These are phyloP conservation scores for Lasioglossum baleicum DNA, from an alignment of 1,140 invertebrate species.

Conservation along the genomic window DNA sequence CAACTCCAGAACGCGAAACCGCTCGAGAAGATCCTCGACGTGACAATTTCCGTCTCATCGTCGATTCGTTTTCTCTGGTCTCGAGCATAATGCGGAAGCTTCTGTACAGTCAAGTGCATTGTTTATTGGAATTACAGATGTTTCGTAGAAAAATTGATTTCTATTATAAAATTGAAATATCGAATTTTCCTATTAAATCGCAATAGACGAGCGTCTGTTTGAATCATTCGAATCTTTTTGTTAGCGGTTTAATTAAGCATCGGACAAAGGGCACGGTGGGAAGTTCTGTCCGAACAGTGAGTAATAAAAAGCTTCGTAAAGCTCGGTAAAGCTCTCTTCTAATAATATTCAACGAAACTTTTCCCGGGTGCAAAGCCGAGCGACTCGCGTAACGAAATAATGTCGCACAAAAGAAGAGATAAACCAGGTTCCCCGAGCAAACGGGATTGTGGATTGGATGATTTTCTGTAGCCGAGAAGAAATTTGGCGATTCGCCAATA, in stretches of 20 bases:
- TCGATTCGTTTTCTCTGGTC: not conserved
- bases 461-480: not conserved
- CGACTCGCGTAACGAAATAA: not conserved
- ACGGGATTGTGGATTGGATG: not conserved
- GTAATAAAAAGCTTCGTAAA: not conserved
- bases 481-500: constrained; percentile 24
- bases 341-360: not conserved
- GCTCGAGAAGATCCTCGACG: not conserved
- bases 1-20: not conserved
- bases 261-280: not conserved
- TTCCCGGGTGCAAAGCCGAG: not conserved
- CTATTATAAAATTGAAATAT: not conserved
- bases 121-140: no score
- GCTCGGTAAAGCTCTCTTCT: not conserved
- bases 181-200: not conserved
- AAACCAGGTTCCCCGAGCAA: not conserved
- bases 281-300: not conserved
- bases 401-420: no score
- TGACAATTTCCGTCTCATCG: constrained; percentile 11
- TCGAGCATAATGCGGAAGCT: no score
- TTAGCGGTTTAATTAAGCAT: not conserved
- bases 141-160: no score
- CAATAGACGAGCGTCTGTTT: not conserved
- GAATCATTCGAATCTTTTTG: not conserved
- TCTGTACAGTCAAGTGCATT: no score